These are phyloP conservation scores for Panthera tigris DNA, from an alignment of 2,113 vertebrate species.

Conservation along the genomic window DNA sequence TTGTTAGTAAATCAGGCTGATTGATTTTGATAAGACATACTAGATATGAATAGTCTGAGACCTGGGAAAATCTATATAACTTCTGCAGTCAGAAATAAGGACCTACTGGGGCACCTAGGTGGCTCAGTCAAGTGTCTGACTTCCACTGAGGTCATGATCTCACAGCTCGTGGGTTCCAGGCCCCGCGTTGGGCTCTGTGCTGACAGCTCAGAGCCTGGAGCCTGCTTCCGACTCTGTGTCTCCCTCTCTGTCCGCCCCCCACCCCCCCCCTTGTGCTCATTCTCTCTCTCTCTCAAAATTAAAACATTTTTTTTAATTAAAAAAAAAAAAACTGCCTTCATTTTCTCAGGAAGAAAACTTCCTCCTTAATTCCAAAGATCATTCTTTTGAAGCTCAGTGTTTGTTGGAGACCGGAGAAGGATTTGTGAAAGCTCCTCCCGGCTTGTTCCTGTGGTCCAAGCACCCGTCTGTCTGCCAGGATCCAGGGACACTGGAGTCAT, in stretches of 20 bases:
- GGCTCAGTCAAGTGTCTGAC: no score
- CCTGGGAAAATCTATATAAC: background rate
- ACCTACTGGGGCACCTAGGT: no score
- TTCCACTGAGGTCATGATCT: no score
- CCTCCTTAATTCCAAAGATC: background rate
- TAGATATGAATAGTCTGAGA: background rate
- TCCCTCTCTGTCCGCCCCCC: no score
- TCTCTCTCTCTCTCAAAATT: no score
- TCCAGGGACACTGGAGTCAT: background rate
- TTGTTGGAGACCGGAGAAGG: background rate
- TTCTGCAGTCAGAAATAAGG: background rate
- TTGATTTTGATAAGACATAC: background rate
- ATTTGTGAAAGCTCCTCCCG: background rate
- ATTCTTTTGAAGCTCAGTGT: background rate
- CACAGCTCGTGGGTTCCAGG: no score
- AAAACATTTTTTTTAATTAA: no score
- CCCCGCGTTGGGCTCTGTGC: no score
- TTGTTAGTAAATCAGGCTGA: background rate
- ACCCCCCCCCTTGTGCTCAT: no score
- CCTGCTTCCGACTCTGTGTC: no score
- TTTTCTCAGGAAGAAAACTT: background rate
- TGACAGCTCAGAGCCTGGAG: no score
- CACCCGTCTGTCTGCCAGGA: background rate
- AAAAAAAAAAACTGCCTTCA: background rate
- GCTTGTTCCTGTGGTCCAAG: background rate